Evolutionary conservation across 1,140 invertebrate species (phyloP).

Genomic region (Bombus soroeensis): DNA sequence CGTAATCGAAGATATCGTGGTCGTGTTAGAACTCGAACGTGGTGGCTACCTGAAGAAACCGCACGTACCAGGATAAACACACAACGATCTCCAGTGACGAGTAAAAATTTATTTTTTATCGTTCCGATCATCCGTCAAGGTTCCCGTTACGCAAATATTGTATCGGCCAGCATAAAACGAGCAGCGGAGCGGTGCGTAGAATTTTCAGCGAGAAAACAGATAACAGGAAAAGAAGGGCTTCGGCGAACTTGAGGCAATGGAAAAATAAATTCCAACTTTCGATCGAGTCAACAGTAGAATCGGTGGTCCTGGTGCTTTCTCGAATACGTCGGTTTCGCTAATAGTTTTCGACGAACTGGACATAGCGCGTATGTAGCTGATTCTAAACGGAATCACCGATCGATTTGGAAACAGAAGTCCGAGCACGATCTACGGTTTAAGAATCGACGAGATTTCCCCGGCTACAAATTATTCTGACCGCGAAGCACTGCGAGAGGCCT

Average conservation of each 20-base stretch:
- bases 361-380: not conserved
- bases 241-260: conserved; percentile 7
- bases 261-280: conserved; percentile 32
- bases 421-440: not conserved
- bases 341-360: not conserved
- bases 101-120: conserved; percentile 10
- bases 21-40: not conserved
- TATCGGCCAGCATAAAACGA: not conserved
- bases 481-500: not conserved
- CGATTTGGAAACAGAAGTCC: not conserved
- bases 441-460: conserved; percentile 15
- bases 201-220: conserved; percentile 24
- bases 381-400: not conserved
- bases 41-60: not conserved
- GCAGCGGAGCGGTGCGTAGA: not conserved
- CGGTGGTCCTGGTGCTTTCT: not conserved
- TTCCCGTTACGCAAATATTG: conserved; percentile 23
- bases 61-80: not conserved
- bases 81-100: too few relatives aligned
- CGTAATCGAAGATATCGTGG: conserved; percentile 7
- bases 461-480: conserved; percentile 32
- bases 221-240: not conserved
- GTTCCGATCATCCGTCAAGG: not conserved
- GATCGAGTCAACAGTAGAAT: not conserved
- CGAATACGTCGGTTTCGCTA: not conserved